Conservation (phyloP, 2,797 vertebrate genomes). For the Sebastes paucispinis region DNA sequence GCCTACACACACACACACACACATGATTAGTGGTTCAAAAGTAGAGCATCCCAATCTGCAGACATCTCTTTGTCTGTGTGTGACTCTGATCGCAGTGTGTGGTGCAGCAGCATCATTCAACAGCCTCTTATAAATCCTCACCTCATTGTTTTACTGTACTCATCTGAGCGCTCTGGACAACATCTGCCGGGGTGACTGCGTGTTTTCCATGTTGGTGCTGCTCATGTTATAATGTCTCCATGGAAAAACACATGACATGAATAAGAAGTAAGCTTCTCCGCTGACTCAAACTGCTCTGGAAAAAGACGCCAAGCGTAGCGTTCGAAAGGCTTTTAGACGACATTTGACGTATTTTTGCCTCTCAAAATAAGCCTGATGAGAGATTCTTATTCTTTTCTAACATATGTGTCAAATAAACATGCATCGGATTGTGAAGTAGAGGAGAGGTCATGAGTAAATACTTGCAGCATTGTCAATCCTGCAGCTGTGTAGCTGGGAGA, state of each 20-base stretch:
- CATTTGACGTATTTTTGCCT: not conserved
- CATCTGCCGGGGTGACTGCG: slow-evolving; percentile 51
- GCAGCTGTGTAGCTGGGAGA: slow-evolving; percentile 68
- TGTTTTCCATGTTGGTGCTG: slow-evolving; percentile 52
- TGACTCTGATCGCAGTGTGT: slow-evolving; percentile 62
- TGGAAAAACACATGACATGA: slow-evolving; percentile 58
- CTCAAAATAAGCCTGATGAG: not conserved
- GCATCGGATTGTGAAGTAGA: slow-evolving; percentile 56
- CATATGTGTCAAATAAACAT: slow-evolving; percentile 41
- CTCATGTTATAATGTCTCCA: slow-evolving; percentile 28
- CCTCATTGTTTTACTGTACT: slow-evolving; percentile 55
- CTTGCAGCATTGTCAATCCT: slow-evolving; percentile 63
- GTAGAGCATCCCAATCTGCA: slow-evolving; percentile 34
- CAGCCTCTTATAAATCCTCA: slow-evolving; percentile 46
- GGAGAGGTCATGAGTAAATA: slow-evolving; percentile 75
- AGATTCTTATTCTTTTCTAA: slow-evolving; percentile 11
- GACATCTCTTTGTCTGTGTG: slow-evolving; percentile 24
- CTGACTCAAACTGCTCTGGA: slow-evolving; percentile 37
- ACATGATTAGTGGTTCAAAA: slow-evolving; percentile 66
- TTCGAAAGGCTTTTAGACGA: not conserved
- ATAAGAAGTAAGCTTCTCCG: slow-evolving; percentile 45
- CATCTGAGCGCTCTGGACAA: slow-evolving; percentile 56
- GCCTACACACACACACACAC: slow-evolving; percentile 36
- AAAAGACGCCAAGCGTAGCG: slow-evolving; percentile 26
- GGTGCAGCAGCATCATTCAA: slow-evolving; percentile 39